Conservation (phyloP, 2,888 invertebrate genomes). For the Cantharis rustica region DNA sequence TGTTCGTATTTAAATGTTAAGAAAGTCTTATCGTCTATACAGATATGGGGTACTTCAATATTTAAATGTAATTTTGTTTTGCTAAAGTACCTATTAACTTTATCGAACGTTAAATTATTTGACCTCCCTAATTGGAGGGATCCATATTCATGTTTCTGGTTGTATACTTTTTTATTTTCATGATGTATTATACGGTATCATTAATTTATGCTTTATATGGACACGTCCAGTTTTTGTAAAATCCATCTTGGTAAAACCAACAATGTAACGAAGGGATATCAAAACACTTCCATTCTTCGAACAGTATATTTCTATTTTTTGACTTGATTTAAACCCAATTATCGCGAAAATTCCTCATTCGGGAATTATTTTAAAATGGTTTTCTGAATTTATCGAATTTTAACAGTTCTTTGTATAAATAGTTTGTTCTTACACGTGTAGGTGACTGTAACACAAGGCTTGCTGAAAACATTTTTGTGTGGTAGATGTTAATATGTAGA, state of each 20-base stretch:
- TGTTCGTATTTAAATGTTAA: not conserved
- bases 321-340: not conserved
- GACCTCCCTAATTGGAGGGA: not conserved
- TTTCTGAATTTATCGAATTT: not conserved
- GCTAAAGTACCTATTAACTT: not conserved
- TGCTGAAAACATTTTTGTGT: conserved; percentile 8
- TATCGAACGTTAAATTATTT: not conserved
- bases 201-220: not conserved
- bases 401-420: not conserved
- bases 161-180: not conserved
- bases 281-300: not conserved
- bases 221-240: not conserved
- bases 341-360: not conserved
- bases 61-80: not conserved
- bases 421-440: not conserved
- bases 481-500: conserved; percentile 5
- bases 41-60: not conserved
- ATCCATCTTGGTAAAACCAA: not conserved
- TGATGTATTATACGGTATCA: no score
- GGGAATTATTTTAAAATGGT: not conserved
- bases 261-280: not conserved
- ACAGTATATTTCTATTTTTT: not conserved
- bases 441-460: not conserved
- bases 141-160: not conserved
- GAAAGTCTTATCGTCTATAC: not conserved